Percentiles rank a stretch among this genome's conserved stretches.
These are phyloP conservation scores for Parotocinclus haroldoi DNA, from an alignment of 2,797 vertebrate genomes.

Conservation along the genomic window DNA sequence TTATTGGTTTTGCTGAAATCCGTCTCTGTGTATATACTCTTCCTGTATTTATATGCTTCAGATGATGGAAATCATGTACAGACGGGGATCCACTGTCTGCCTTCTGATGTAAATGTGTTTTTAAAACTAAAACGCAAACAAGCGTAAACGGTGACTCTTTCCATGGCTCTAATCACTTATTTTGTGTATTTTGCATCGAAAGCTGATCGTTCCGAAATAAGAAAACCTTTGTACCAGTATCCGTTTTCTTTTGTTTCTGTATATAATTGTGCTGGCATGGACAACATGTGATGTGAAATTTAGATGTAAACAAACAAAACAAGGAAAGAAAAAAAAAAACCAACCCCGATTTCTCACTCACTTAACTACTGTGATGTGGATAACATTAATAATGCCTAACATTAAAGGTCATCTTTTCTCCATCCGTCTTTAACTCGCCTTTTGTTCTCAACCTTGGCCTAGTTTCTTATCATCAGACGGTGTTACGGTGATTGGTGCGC, in stretches of 20 bases:
- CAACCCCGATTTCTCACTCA: conserved; percentile 74
- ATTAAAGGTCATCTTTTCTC: conserved; percentile 73
- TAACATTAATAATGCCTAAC: conserved; percentile 87
- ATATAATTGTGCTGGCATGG: conserved; percentile 94
- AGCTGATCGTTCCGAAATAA: conserved; percentile 61
- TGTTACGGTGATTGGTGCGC: no score
- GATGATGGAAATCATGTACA: conserved; percentile 85
- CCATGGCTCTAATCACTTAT: conserved; percentile 69
- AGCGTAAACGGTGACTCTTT: conserved; percentile 65
- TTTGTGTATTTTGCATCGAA: conserved; percentile 84
- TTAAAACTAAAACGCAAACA: conserved; percentile 71
- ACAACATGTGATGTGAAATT: conserved; percentile 82
- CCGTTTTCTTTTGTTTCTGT: conserved; percentile 80
- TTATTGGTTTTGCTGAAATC: conserved; percentile 2
- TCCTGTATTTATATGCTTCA: conserved; percentile 82
- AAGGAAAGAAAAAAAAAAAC: no score
- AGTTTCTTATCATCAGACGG: no score
- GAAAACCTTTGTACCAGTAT: conserved; percentile 75
- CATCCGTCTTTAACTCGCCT: conserved; percentile 44
- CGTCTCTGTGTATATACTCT: conserved; percentile 72
- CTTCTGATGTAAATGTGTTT: conserved; percentile 88
- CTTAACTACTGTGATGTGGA: conserved; percentile 89
- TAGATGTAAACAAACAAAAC: conserved; percentile 88
- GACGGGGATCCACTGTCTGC: conserved; percentile 77
- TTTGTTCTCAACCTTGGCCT: no score